Conservation (phyloP, 2,888 invertebrate genomes). For the Drosophila siamana region DNA sequence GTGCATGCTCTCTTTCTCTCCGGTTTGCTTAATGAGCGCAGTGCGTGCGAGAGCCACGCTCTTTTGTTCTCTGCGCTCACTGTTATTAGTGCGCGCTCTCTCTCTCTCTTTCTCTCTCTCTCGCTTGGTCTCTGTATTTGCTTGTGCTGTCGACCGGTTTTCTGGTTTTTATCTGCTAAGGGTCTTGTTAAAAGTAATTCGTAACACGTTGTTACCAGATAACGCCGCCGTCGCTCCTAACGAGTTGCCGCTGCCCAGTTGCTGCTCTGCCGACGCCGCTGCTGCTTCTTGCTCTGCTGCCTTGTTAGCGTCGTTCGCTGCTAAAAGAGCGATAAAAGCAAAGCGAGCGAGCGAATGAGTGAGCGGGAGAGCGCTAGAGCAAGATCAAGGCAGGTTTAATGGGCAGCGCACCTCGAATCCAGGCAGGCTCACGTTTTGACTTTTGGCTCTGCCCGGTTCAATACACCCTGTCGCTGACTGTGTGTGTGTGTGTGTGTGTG, state of each 20-base stretch:
- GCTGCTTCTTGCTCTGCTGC: constrained; percentile 26
- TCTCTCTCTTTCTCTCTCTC: not conserved
- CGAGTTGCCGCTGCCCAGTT: constrained; percentile 51
- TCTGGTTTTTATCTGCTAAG: constrained; percentile 83
- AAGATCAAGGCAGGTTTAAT: constrained; percentile 59
- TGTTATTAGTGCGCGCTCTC: constrained; percentile 3
- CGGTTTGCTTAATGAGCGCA: constrained; percentile 70
- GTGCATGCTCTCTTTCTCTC: constrained; percentile 24
- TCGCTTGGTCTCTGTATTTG: constrained; percentile 5
- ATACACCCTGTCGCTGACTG: constrained; percentile 72
- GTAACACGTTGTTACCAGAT: constrained; percentile 85
- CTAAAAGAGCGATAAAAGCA: constrained; percentile 77
- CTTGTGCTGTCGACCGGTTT: constrained; percentile 60
- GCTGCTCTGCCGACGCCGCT: constrained; percentile 23
- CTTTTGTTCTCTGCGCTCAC: constrained; percentile 12
- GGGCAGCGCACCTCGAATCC: constrained; percentile 39
- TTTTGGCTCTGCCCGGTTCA: constrained; percentile 76
- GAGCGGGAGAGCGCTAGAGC: constrained; percentile 14
- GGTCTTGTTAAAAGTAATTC: constrained; percentile 85
- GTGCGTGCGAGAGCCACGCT: constrained; percentile 20
- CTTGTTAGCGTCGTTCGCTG: constrained; percentile 76
- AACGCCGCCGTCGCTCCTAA: constrained; percentile 76
- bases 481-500: not conserved
- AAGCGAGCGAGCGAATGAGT: too few species aligned
- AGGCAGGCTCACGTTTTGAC: constrained; percentile 79